A percentile compares a stretch with the other conserved stretches of the same genome.
phyloP scores from a whole-genome alignment of 2,888 invertebrate species.

The Lycophotia porphyrea region DNA sequence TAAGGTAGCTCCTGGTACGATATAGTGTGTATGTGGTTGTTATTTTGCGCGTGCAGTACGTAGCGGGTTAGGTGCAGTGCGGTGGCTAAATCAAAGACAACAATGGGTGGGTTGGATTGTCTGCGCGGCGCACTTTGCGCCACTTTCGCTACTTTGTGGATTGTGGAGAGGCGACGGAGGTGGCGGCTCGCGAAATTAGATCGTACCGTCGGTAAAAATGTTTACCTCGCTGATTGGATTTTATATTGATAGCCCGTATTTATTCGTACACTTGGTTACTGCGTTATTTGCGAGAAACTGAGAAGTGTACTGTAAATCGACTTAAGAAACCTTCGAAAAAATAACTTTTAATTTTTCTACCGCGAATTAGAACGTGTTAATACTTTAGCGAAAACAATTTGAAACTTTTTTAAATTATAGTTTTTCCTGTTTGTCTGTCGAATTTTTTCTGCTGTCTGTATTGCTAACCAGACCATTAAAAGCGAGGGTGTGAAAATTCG shows the following conservation, averaged over 20 bases:
- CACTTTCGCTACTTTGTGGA: conserved; percentile 87
- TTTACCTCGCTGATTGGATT: conserved; percentile 59
- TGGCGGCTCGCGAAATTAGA: conserved; percentile 82
- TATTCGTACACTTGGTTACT: conserved; percentile 21
- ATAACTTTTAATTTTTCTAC: background rate
- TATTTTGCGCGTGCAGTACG: conserved; percentile 53
- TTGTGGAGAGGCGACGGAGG: conserved; percentile 78
- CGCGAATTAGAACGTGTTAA: background rate
- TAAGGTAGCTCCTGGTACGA: background rate
- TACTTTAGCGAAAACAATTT: background rate
- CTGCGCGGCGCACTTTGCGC: conserved; percentile 83
- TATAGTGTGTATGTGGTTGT: conserved; percentile 34
- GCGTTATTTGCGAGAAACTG: conserved; percentile 27
- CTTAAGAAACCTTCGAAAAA: conserved; percentile 14
- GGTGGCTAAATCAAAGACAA: conserved; percentile 86
- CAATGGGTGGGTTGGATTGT: conserved; percentile 84
- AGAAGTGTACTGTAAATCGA: conserved; percentile 26
- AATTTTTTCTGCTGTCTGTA: conserved; percentile 77
- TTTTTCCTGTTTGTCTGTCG: background rate
- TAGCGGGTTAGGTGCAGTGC: conserved; percentile 61
- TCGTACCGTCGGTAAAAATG: conserved; percentile 76
- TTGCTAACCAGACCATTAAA: conserved; percentile 84
- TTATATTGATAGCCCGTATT: conserved; percentile 55
- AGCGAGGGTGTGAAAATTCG: conserved; percentile 86
- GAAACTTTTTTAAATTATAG: background rate